Evolutionary conservation across 1,140 invertebrate genomes (phyloP).

Genomic region (Magallana gigas): DNA sequence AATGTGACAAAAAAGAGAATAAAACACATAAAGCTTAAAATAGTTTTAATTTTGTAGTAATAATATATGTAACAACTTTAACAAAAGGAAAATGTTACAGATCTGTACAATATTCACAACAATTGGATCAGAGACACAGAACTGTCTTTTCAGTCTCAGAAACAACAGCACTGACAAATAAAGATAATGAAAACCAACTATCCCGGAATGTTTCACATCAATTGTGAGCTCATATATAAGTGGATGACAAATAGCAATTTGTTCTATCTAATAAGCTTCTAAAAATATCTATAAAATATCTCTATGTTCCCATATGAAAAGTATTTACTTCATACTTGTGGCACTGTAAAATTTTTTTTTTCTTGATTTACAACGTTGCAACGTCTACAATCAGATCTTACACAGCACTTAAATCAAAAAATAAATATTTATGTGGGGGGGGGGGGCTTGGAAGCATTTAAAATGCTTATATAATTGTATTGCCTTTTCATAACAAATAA

Average conservation of each 20-base stretch:
- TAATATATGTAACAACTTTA: conserved; percentile 34
- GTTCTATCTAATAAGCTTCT: neutral
- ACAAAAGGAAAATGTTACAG: conserved; percentile 22
- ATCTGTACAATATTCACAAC: conserved; percentile 33
- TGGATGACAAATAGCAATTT: conserved; percentile 1
- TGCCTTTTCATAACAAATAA: too few relatives aligned
- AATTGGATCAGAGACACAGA: neutral
- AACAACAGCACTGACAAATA: conserved; percentile 6
- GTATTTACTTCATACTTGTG: neutral
- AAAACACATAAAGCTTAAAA: neutral
- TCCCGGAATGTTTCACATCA: too few relatives aligned
- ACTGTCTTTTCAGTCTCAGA: neutral
- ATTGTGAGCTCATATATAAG: too few relatives aligned
- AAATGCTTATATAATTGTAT: too few relatives aligned
- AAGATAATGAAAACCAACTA: neutral
- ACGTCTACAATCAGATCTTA: neutral
- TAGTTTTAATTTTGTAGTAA: conserved; percentile 5
- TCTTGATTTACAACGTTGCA: neutral
- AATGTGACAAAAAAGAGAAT: neutral
- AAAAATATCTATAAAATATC: neutral
- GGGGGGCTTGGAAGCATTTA: too few relatives aligned
- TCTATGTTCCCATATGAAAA: neutral
- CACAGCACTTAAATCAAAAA: neutral
- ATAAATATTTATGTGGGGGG: neutral
- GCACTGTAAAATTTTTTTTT: neutral